A percentile compares a stretch with the other conserved stretches of the same genome.
Conservation (phyloP, 2,797 vertebrate species). For the Rallus crepitans region DNA sequence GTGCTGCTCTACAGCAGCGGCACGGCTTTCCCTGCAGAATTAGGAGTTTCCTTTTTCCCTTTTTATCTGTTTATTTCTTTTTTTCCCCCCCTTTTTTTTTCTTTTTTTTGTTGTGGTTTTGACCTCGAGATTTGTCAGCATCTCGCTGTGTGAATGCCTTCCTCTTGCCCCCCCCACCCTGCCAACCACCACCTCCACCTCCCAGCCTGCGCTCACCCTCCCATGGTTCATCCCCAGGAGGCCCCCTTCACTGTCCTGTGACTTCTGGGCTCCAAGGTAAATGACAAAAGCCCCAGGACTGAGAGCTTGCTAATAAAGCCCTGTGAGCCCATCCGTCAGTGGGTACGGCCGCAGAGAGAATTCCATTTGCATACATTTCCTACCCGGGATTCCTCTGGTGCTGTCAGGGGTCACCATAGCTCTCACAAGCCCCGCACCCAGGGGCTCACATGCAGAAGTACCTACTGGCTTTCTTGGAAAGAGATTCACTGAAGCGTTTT, state of each 20-base stretch:
- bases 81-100: background rate
- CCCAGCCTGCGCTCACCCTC: background rate
- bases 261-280: background rate
- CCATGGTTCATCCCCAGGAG: background rate
- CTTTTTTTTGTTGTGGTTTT: background rate
- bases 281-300: background rate
- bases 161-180: background rate
- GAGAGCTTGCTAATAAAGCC: background rate
- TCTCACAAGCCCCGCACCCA: background rate
- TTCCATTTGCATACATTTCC: conserved; percentile 52
- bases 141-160: background rate
- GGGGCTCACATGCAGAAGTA: background rate
- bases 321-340: background rate
- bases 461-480: conserved; percentile 15
- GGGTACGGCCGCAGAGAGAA: conserved; percentile 1
- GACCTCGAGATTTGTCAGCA: background rate
- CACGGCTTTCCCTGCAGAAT: background rate
- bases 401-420: conserved; percentile 45
- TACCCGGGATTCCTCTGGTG: conserved; percentile 47
- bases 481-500: conserved; percentile 36
- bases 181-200: too few relatives aligned
- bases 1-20: background rate
- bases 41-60: too few relatives aligned
- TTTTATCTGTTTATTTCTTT: too few relatives aligned
- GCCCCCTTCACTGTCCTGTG: background rate